Percentiles rank a stretch among this genome's conserved stretches.
Conservation (phyloP, 2,113 vertebrate genomes). For the Lagopus leucura region DNA sequence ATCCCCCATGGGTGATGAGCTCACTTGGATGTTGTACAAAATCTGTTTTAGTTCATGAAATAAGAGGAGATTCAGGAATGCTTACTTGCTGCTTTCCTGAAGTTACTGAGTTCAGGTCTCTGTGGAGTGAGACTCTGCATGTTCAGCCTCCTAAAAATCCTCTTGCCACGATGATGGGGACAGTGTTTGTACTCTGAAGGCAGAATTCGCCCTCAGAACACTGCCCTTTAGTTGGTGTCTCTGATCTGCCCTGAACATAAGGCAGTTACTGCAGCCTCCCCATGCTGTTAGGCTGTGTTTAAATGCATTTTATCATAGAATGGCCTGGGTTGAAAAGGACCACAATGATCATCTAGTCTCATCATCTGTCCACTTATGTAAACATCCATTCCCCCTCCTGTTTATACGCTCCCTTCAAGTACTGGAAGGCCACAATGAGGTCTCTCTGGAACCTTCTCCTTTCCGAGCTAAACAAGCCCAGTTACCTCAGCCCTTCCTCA, state of each 20-base stretch:
- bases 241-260: neutral
- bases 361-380: no score
- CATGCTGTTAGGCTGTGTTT: neutral
- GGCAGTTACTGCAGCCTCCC: neutral
- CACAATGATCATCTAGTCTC: no score
- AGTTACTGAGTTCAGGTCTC: neutral
- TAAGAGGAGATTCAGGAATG: neutral
- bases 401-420: no score
- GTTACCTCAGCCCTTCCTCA: no score
- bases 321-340: no score
- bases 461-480: no score
- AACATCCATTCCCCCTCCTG: no score
- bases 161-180: neutral
- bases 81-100: neutral
- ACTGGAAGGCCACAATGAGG: no score
- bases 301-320: neutral
- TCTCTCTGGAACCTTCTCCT: no score
- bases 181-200: neutral
- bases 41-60: neutral
- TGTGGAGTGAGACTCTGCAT: neutral
- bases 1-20: neutral
- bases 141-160: neutral
- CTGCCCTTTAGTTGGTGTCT: no score
- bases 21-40: neutral
- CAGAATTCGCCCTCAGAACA: neutral